These are phyloP conservation scores for Pedicia rivosa DNA, from an alignment of 2,888 invertebrate species.

Conservation along the genomic window DNA sequence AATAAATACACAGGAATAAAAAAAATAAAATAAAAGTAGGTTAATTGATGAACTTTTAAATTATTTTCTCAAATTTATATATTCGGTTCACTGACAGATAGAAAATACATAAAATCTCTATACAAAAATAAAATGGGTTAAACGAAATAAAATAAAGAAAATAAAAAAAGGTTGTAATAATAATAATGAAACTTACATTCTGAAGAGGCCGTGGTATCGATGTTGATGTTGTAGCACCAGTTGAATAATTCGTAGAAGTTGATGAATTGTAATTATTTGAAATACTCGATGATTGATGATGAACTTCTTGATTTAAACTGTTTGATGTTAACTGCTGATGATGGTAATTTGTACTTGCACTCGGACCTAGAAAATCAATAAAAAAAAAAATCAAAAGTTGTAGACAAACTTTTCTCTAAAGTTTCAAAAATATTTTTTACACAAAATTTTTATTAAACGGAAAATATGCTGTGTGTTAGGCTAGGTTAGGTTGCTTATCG, in stretches of 20 bases:
- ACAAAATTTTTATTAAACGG: no score
- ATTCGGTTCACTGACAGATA: no score
- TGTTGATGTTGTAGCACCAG: constrained; percentile 12
- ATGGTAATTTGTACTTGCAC: constrained; percentile 23
- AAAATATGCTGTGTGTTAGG: no score
- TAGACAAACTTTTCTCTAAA: no score
- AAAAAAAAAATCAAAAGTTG: constrained; percentile 3
- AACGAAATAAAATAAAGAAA: no score
- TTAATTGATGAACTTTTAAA: no score
- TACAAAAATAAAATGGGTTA: no score
- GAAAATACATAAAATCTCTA: no score
- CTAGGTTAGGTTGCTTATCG: no score
- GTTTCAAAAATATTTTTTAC: no score
- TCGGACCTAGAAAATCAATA: constrained; percentile 15
- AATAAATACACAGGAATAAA: background rate
- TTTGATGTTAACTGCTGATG: constrained; percentile 20
- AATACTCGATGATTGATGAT: constrained; percentile 20
- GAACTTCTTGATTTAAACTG: constrained; percentile 11
- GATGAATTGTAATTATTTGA: constrained; percentile 21
- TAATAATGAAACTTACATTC: constrained; percentile 22
- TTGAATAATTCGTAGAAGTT: constrained; percentile 6
- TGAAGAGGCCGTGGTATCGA: constrained; percentile 26
- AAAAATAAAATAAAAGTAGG: background rate
- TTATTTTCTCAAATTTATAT: no score
- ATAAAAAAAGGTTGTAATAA: background rate